Evolutionary conservation across 2,888 invertebrate genomes (phyloP).

Genomic region (Axea sp.): DNA sequence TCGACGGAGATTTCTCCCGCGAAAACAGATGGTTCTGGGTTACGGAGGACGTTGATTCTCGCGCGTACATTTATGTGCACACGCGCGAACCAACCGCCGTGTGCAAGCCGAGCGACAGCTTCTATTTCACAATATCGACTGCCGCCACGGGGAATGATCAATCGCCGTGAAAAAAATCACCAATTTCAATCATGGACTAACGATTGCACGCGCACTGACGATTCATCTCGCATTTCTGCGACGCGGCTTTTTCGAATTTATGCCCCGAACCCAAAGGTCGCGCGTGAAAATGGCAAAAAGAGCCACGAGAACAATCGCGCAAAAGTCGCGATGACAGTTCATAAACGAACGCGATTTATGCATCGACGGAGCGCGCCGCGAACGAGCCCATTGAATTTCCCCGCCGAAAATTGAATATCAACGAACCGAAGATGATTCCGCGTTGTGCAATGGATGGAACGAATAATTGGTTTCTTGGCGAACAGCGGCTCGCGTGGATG

Average conservation of each 20-base stretch:
- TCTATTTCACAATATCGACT: slow-evolving; percentile 58
- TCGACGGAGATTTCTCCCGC: slow-evolving; percentile 49
- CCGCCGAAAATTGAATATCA: slow-evolving; percentile 19
- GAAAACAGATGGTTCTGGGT: slow-evolving; percentile 75
- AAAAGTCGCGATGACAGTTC: slow-evolving; percentile 35
- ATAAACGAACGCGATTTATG: slow-evolving; percentile 35
- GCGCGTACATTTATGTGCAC: slow-evolving; percentile 57
- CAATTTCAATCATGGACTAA: slow-evolving; percentile 45
- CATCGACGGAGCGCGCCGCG: not conserved
- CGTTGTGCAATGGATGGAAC: not conserved
- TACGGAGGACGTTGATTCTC: slow-evolving; percentile 73
- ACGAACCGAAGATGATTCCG: not conserved
- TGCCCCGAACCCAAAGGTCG: slow-evolving; percentile 45
- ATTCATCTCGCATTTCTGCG: slow-evolving; percentile 37
- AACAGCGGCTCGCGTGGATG: too few species aligned
- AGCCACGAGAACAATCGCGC: slow-evolving; percentile 23
- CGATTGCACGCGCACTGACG: slow-evolving; percentile 51
- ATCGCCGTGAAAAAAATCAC: slow-evolving; percentile 38
- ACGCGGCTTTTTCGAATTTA: slow-evolving; percentile 16
- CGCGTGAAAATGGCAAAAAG: slow-evolving; percentile 28
- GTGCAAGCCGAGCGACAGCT: slow-evolving; percentile 57
- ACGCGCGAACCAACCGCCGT: too few species aligned
- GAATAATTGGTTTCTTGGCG: too few species aligned
- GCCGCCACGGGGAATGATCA: slow-evolving; percentile 42
- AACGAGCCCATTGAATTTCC: slow-evolving; percentile 25